Base-by-base conservation (phyloP, 2,888 invertebrate species). In the Lepidochrysops patricia region DNA sequence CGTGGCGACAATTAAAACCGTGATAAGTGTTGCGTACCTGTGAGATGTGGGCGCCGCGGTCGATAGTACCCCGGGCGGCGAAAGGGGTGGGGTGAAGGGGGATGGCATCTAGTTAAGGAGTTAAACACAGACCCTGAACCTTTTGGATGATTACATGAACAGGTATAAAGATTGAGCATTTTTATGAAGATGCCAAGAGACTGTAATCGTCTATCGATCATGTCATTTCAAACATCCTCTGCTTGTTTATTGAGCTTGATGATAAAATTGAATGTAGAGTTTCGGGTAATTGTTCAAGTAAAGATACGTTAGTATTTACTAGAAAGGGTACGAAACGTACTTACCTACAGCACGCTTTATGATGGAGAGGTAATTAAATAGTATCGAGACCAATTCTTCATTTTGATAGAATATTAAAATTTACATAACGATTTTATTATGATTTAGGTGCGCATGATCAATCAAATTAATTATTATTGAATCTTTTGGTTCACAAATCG, bases 21-120 rank as follows among this genome's bases (percentile, higher is more conserved):
- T 85, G 87, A 87, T 85, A 86, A 88, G 86, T 86, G 84, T 85
- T 86, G 84, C 82, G 84, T 86, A 86, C 88, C 86, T 86, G 86
- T 75, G 86, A 82, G 86, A 87, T 85, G 86, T 85, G 84, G 80
- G 80, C 81, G 84, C 80, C 73, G 76, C 85, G 86, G 86, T 87
- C 87, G 87, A 87, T 87, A 87, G 72, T 43, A 43, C 43, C 43
- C 43, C 43, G 43, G 43, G 43, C 43, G 19, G 73, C 75, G 81
- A 67, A 61, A 70, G 72, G 66, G 74, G 70, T 67, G 69, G 68
- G 71, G 71, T 70, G 70, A 1, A 32, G 19, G 29, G 29, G 9
- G 54, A 29, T 15, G 32, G 54, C 29, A 81, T 80, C 80, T 79
- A 79, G 81, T 80, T 80, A 83, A 84, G 82, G 80, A 84, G 82